These are phyloP conservation scores for Kryphioiulus occultus DNA, from an alignment of 2,888 invertebrate genomes.

Conservation along the genomic window DNA sequence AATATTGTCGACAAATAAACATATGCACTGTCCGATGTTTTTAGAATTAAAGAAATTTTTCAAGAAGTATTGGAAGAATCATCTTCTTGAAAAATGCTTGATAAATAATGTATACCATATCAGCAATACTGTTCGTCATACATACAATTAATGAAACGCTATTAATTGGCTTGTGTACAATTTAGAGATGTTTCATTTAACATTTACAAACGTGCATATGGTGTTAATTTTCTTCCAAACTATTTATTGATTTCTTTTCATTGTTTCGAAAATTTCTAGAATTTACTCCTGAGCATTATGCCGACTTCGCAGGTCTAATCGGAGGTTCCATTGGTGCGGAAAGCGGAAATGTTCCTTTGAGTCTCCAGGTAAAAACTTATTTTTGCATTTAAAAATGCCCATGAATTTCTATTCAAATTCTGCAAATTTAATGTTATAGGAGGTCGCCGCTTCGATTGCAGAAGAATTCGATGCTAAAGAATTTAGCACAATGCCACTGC, in stretches of 20 bases:
- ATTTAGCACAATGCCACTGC: neutral
- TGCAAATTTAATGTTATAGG: conserved; percentile 1
- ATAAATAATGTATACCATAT: too few relatives aligned
- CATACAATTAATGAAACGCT: too few relatives aligned
- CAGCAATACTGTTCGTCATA: too few relatives aligned
- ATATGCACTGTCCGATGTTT: too few relatives aligned
- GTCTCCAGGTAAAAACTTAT: conserved; percentile 21
- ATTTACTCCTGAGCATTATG: neutral
- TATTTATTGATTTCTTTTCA: neutral
- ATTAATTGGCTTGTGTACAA: too few relatives aligned
- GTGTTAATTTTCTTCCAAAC: neutral
- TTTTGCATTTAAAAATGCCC: neutral
- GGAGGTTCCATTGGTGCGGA: conserved; percentile 40
- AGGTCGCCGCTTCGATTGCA: conserved; percentile 37
- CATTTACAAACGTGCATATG: too few relatives aligned
- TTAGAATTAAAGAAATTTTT: too few relatives aligned
- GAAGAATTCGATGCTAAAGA: conserved; percentile 30
- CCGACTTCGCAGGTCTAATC: conserved; percentile 30
- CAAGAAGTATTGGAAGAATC: too few relatives aligned
- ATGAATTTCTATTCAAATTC: neutral
- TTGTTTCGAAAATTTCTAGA: conserved; percentile 22
- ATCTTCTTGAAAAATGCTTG: too few relatives aligned
- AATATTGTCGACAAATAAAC: too few relatives aligned
- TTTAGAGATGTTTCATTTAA: too few relatives aligned
- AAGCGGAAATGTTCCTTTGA: conserved; percentile 45